phyloP scores from a whole-genome alignment of 2,797 vertebrate species.

The Lacerta agilis region DNA sequence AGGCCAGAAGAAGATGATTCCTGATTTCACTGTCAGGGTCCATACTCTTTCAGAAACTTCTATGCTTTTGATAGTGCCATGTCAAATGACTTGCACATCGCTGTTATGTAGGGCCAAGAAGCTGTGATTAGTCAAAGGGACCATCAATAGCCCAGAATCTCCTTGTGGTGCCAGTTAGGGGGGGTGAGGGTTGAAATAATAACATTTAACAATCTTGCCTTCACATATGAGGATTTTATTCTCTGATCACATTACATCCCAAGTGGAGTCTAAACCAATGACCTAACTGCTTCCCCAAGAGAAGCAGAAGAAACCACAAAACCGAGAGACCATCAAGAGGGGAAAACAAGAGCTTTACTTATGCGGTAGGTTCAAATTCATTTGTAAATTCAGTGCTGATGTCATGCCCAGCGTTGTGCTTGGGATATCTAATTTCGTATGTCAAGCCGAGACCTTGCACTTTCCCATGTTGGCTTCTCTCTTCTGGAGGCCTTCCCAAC shows the following conservation, averaged over 20 bases:
- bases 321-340: neutral
- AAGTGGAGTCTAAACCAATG: neutral
- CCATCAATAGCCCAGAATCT: neutral
- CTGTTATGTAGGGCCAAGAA: neutral
- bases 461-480: neutral
- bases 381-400: neutral
- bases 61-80: neutral
- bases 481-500: conserved; percentile 32
- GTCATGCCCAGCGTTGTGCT: neutral
- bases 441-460: conserved; percentile 26
- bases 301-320: neutral
- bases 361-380: neutral
- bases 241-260: neutral
- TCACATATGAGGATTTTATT: neutral
- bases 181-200: neutral
- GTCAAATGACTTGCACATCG: neutral
- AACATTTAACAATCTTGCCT: neutral
- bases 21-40: neutral
- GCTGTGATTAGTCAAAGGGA: neutral
- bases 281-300: neutral
- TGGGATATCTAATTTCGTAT: conserved; percentile 7
- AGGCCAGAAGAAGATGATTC: neutral
- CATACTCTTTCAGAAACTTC: neutral
- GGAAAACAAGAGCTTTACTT: neutral
- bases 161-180: neutral